phyloP scores from a whole-genome alignment of 2,797 vertebrate species.

The Bothrops alternatus region DNA sequence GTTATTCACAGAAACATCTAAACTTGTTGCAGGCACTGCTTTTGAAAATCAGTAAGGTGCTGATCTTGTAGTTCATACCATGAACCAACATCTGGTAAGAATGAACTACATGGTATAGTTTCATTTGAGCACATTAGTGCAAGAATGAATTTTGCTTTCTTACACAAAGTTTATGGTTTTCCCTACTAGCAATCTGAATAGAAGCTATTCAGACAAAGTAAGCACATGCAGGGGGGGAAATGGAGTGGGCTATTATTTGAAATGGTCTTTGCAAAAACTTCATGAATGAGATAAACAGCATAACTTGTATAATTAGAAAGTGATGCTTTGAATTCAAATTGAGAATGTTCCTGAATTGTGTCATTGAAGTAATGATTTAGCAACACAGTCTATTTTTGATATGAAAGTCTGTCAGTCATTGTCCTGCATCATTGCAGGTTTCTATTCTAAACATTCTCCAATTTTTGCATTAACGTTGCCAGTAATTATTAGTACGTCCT shows the following conservation, averaged over 20 bases:
- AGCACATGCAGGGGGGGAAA: not conserved
- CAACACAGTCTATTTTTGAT: not conserved
- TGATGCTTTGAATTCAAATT: not conserved
- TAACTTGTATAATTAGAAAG: not conserved
- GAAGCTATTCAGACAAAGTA: not conserved
- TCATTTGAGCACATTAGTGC: not conserved
- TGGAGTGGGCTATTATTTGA: not conserved
- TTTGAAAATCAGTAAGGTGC: not conserved
- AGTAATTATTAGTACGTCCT: too few relatives aligned
- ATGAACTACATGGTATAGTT: not conserved
- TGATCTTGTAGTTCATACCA: not conserved
- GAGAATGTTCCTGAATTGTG: not conserved
- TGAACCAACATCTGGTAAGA: not conserved
- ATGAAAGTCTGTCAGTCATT: too few relatives aligned
- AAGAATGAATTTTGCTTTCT: not conserved
- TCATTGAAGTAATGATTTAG: not conserved
- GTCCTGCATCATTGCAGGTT: too few relatives aligned
- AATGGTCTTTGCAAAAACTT: not conserved
- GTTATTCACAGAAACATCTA: not conserved
- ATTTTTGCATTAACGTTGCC: too few relatives aligned
- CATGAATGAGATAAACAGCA: not conserved
- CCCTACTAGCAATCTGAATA: not conserved
- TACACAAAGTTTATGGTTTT: not conserved
- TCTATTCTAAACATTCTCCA: too few relatives aligned
- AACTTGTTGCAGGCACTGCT: not conserved